Percentiles rank a stretch among this genome's conserved stretches.
phyloP scores from a whole-genome alignment of 2,888 invertebrate genomes.

The Machimus atricapillus region DNA sequence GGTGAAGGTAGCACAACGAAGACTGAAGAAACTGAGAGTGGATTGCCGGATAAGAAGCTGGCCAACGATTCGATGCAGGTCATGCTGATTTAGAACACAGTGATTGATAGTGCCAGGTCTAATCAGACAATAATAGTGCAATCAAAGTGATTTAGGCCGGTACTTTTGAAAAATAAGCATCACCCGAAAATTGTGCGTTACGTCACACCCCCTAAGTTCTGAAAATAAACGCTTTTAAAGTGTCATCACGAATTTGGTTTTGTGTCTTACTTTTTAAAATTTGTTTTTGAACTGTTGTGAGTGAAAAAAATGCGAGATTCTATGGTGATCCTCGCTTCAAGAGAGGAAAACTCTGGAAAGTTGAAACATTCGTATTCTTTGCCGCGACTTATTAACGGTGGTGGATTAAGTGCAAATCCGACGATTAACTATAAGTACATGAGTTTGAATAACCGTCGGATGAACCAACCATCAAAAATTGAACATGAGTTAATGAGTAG shows the following conservation, averaged over 20 bases:
- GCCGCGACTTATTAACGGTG: constrained; percentile 47
- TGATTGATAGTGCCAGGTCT: constrained; percentile 10
- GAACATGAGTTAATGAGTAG: constrained; percentile 44
- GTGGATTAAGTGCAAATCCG: constrained; percentile 43
- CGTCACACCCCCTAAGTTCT: background rate
- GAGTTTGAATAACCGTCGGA: constrained; percentile 53
- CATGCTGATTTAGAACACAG: background rate
- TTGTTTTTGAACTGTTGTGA: background rate
- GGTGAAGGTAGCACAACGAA: background rate
- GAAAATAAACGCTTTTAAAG: constrained; percentile 15
- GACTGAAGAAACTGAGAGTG: background rate
- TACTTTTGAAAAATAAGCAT: background rate
- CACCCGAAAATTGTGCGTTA: background rate
- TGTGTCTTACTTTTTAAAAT: background rate
- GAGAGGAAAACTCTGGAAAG: background rate
- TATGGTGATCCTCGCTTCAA: background rate
- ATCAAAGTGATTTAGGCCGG: background rate
- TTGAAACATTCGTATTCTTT: constrained; percentile 47
- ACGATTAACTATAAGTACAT: constrained; percentile 52
- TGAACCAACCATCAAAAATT: constrained; percentile 41
- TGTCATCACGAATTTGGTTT: background rate
- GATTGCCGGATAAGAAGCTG: background rate
- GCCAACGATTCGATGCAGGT: background rate
- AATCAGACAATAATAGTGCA: constrained; percentile 2
- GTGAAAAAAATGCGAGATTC: constrained; percentile 7